These are phyloP conservation scores for Carassius gibelio DNA, from an alignment of 2,113 vertebrate species.

Conservation along the genomic window DNA sequence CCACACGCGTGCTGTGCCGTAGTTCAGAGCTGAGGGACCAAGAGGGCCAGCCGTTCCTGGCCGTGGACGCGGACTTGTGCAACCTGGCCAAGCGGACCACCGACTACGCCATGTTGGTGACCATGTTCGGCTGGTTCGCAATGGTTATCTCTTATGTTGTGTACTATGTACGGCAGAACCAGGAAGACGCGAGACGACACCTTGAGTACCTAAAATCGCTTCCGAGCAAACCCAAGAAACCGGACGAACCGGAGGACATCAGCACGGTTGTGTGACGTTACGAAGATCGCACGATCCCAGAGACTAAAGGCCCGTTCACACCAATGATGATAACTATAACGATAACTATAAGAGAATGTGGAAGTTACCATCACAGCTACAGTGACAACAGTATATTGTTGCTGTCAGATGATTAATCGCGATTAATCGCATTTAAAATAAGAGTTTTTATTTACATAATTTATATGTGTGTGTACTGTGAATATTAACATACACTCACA, in stretches of 20 bases:
- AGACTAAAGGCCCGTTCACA: background rate
- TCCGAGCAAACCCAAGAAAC: constrained; percentile 97
- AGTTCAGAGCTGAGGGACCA: constrained; percentile 90
- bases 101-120: constrained; percentile 98
- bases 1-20: constrained; percentile 90
- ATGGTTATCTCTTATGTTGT: constrained; percentile 99
- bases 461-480: no score
- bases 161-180: constrained; percentile 97
- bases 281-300: background rate
- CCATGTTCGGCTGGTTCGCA: constrained; percentile 99
- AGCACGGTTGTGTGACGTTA: constrained; percentile 92
- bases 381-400: no score
- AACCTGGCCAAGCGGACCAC: constrained; percentile 96
- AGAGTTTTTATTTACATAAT: no score
- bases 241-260: constrained; percentile 93
- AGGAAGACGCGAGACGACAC: constrained; percentile 95
- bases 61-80: constrained; percentile 91
- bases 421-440: no score
- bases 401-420: no score
- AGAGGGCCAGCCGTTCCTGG: constrained; percentile 88
- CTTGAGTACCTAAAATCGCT: constrained; percentile 99
- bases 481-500: no score
- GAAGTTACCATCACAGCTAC: no score
- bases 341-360: background rate
- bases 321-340: background rate